Evolutionary conservation across 1,140 invertebrate species (phyloP).

Genomic region (Frieseomelitta varia): DNA sequence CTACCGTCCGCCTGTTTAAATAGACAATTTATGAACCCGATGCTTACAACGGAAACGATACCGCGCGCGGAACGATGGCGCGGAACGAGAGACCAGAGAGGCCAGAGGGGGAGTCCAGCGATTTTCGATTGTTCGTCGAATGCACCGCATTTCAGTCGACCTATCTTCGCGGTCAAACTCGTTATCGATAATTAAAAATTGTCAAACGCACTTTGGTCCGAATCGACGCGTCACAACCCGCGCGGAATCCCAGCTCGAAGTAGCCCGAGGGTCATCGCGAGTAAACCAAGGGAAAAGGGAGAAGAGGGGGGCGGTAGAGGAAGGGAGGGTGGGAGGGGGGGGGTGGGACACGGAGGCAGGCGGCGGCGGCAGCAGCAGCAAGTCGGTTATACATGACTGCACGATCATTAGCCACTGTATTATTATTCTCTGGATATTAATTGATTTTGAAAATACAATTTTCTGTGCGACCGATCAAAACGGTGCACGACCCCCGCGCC

Average conservation of each 20-base stretch:
- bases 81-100: background rate
- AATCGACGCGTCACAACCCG: conserved; percentile 59
- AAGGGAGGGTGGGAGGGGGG: too few relatives aligned
- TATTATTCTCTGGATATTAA: conserved; percentile 80
- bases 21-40: conserved; percentile 35
- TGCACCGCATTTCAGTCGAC: conserved; percentile 55
- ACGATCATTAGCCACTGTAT: conserved; percentile 79
- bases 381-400: conserved; percentile 52
- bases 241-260: conserved; percentile 70
- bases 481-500: conserved; percentile 37
- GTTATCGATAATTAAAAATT: conserved; percentile 81
- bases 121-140: conserved; percentile 60
- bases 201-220: conserved; percentile 78
- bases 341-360: background rate
- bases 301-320: too few relatives aligned
- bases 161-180: conserved; percentile 58
- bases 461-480: conserved; percentile 81
- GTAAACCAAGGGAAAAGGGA: conserved; percentile 49
- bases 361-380: background rate
- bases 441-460: conserved; percentile 82
- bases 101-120: background rate
- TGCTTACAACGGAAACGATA: conserved; percentile 58
- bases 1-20: conserved; percentile 25
- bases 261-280: conserved; percentile 66
- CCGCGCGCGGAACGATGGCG: background rate